Evolutionary conservation across 1,140 invertebrate species (phyloP), one percentile per base, ranked within the genome.

Genomic region (Hirudo medicinalis): DNA sequence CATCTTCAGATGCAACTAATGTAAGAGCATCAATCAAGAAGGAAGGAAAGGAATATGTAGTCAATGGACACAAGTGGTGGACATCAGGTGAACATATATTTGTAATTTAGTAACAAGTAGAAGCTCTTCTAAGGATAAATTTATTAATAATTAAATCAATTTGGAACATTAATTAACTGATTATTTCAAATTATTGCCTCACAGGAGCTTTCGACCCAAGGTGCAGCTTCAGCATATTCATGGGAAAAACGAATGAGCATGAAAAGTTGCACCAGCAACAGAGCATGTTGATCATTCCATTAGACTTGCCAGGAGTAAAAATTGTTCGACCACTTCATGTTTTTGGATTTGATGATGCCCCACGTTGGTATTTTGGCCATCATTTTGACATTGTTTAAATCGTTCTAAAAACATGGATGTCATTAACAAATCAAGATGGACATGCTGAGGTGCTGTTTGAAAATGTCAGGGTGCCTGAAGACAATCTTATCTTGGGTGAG

Each of bases 41-140:
- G 70, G 80, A 82, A 68, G 81, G 82, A 0, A 76, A 83, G 68
- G 71, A 80, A 36, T 84, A 82, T 72, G 75, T 84, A 3, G 78
- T 84, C 32, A 84, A 84, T 76, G 80, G 80, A 11, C 78, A 77
- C 67, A 84, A 84, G 74, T 84, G 83, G 83, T 84, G 82, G 79
- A 81, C 81, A 20, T 83, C 82, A 74, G 80, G 79, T 80, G 72
- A 36, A 36, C 32, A n/a, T n/a, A n/a, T n/a, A n/a, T n/a, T n/a
- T 36, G 6, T 36, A 36, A 36, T 36, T 36, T 36, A 36, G 2
- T 36, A 36, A n/a, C n/a, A n/a, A n/a, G n/a, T n/a, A n/a, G n/a
- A n/a, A n/a, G n/a, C n/a, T n/a, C n/a, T n/a, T n/a, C n/a, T n/a
- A n/a, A n/a, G n/a, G n/a, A 49, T 49, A 49, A 17, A 63, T 63